A percentile compares a stretch with the other conserved stretches of the same genome.
phyloP scores from a whole-genome alignment of 2,888 invertebrate genomes.

The Boloria selene region DNA sequence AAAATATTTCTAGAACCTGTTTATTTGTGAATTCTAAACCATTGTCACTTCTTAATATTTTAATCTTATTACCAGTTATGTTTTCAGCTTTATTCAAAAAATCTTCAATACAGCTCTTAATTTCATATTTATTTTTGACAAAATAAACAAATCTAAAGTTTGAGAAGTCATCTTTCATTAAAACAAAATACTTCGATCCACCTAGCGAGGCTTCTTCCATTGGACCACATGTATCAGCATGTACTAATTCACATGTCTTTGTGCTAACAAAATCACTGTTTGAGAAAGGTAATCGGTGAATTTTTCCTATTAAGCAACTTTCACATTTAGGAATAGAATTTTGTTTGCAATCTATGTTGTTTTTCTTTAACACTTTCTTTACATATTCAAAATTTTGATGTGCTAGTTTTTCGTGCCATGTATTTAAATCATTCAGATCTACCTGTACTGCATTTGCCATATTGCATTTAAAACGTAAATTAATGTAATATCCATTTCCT shows the following conservation, averaged over 20 bases:
- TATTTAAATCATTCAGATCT: constrained; percentile 12
- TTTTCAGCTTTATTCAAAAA: constrained; percentile 32
- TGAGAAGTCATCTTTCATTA: constrained; percentile 44
- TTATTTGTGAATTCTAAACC: constrained; percentile 38
- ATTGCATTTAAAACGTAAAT: constrained; percentile 36
- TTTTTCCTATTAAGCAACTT: constrained; percentile 30
- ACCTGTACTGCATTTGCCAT: constrained; percentile 23
- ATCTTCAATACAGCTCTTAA: constrained; percentile 28
- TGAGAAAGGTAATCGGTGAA: constrained; percentile 26
- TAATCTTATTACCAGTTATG: constrained; percentile 25
- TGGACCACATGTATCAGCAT: constrained; percentile 23
- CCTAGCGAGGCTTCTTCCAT: constrained; percentile 42
- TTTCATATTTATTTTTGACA: constrained; percentile 31
- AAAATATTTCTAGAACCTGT: constrained; percentile 27
- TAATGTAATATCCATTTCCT: constrained; percentile 38
- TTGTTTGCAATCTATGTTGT: constrained; percentile 34
- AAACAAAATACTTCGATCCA: constrained; percentile 42
- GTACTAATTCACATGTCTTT: constrained; percentile 41
- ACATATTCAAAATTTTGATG: constrained; percentile 35
- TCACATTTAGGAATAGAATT: constrained; percentile 32
- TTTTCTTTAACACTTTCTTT: constrained; percentile 23
- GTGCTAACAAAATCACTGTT: constrained; percentile 18
- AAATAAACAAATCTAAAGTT: constrained; percentile 30
- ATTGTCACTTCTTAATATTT: constrained; percentile 32
- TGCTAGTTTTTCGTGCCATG: constrained; percentile 34